Base-by-base conservation (phyloP, 2,113 vertebrate genomes). In the Ptilorrhoa leucosticta region DNA sequence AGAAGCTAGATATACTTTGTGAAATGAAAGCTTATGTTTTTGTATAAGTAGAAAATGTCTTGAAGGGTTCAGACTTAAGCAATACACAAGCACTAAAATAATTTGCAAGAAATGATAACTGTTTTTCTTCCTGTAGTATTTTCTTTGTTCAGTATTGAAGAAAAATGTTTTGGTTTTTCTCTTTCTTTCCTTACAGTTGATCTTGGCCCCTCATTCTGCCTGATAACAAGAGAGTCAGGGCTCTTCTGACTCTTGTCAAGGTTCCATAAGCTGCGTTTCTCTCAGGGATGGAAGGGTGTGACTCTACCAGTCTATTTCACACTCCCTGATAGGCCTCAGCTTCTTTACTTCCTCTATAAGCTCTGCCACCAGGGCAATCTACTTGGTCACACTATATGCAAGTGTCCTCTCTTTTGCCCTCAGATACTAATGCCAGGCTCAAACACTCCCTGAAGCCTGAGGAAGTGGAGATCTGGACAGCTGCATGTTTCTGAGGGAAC, bases 141-240 rank as follows among this genome's bases (percentile, higher is more conserved):
- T 90, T 13, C 6, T 53, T 44, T 73, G 5, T 58, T 71, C 37
- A 50, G 5, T 60, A 47, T 7, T 50, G 37, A 85, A 79, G 13
- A 53, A 66, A 81, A 84, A 40, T 57, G 33, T 5, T 35, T 39
- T 45, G 23, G 1, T 73, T 45, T 83, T 51, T 31, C 6, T 47
- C 15, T 61, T 76, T 75, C 12, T 84, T 87, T 63, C 27, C 30
- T 60, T 37, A 31, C 6, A 44, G n/a, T 7, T 45, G 20, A 27
- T 56, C 8, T 22, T 40, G 22, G 39, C 19, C 7, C 8, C 28
- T 23, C 0, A 0, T 39, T 78, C 64, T 60, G 39, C 28, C n/a
- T 69, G 37, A 45, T 24, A 61, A 19, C 19, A 28, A 28, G 64
- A 45, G 18, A 53, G 19, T 61, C 28, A 53, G n/a, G n/a, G 15